Evolutionary conservation across 2,113 vertebrate genomes (phyloP).

Genomic region (Rhinolophus sinicus): DNA sequence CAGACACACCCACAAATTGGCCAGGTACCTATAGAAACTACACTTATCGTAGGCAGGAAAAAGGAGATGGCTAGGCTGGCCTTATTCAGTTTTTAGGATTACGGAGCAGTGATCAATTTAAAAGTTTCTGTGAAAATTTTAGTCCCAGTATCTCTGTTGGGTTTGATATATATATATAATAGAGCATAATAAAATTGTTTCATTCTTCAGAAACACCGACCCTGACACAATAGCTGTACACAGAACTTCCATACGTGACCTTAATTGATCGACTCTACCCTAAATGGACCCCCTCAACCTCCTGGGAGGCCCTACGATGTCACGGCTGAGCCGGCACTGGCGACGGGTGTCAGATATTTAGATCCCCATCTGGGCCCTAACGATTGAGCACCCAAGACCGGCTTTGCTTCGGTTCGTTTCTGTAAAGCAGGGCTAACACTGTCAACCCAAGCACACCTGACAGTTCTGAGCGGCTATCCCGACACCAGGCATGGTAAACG

Average conservation of each 20-base stretch:
- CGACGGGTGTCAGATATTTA: not conserved
- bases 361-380: not conserved
- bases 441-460: not conserved
- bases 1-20: not conserved
- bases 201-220: not conserved
- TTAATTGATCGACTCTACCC: not conserved
- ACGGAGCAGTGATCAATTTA: not conserved
- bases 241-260: not conserved
- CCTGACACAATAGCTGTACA: not conserved
- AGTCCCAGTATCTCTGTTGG: not conserved
- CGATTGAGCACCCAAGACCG: not conserved
- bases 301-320: not conserved
- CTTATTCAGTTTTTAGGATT: not conserved
- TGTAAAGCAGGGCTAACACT: not conserved
- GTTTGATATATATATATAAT: not conserved
- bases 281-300: not conserved
- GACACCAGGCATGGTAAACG: not conserved
- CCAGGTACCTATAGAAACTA: not conserved
- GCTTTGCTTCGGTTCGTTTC: not conserved
- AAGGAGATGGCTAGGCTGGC: not conserved
- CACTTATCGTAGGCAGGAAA: not conserved
- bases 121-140: not conserved
- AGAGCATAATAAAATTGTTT: not conserved
- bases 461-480: not conserved
- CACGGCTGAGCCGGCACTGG: not conserved